Base-by-base conservation (phyloP, 1,140 invertebrate genomes). In the Aphelenchoides fujianensis region DNA sequence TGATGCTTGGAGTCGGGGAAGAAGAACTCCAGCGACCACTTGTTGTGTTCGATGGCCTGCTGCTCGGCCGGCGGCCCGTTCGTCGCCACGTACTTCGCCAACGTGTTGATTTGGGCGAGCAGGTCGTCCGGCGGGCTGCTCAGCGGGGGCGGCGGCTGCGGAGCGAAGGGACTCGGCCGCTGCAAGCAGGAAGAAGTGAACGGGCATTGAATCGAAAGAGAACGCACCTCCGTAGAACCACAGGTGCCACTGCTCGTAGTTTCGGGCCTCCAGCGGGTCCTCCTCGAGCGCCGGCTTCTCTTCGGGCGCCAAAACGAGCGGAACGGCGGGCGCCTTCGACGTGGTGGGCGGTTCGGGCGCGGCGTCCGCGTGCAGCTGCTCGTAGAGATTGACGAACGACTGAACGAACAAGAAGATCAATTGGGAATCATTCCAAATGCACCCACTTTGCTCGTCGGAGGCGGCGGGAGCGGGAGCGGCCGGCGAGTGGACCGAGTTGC, bases 201-300 rank as follows among this genome's bases (percentile, higher is more conserved):
- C 41, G 41, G 12, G 12, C 12, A 48, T 48, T 48, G 41, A n/a
- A n/a, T 48, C 41, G 12, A 16, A 48, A 48, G 23, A 48, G 23
- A 48, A 48, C 41, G 12, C 41, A 48, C 41, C n/a, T 48, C 55
- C 19, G 55, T 66, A 66, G 31, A 66, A 66, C 16, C 16, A 36
- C 32, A 41, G 27, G 31, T 66, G 63, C 63, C 63, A 66, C 12
- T 27, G 16, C 1, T 66, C 31, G 36, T 66, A 66, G 31, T 66
- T 59, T 5, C 34, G 55, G 5, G 34, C 19, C 34, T 59, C 55
- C 5, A 59, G 28, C 34, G 55, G 5, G 34, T 59, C 55, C 27
- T 5, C 34, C 34, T 59, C 55, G 34, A 59, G 28, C 34, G 55
- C 27, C 55, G 55, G 55, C 19, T 16, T 7, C 34, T 59, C 5